Base-by-base conservation (phyloP, 2,888 invertebrate species). In the Hipparchia sbordonii region DNA sequence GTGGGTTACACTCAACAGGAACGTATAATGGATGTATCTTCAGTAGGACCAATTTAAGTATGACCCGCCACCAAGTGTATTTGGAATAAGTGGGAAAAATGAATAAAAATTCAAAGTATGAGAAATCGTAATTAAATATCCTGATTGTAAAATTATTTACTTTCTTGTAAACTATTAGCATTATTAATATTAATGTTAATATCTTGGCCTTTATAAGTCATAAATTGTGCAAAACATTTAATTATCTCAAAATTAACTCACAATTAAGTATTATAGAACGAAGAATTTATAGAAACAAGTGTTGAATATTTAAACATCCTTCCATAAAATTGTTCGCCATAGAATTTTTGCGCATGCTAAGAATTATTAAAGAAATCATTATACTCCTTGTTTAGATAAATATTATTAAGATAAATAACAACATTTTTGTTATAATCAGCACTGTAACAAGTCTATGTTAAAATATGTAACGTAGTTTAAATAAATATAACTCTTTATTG, bases 61-160 rank as follows among this genome's bases (percentile, higher is more conserved):
- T 2, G 23, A 23, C 97, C 98, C 84, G 97, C 96, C 83, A 98
- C 23, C 23, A 23, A 23, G 23, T 23, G 23, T 23, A 23, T 23
- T 23, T 23, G 23, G 23, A 23, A 23, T 23, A 23, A 23, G 23
- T 23, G 23, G 23, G 23, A 23, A 23, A 23, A 23, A 23, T 23
- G 23, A 12, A 10, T 52, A 52, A 52, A 9, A 52, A 52, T 52
- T 10, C 3, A 12, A 39, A 39, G 39, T 39, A 39, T 4, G 39
- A 39, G 39, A 39, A 39, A 33, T 39, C 10, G 39, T 59, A 39
- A 9, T 59, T 9, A 5, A 59, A 10, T 59, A 59, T 9, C 0
- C 33, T 59, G 33, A 9, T n/a, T 54, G 54, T 33, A 10, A 10
- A 23, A 59, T 8, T 39, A 23, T 59, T 59, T 6, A 60, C 12